Percentiles rank a stretch among this genome's conserved stretches.
These are phyloP conservation scores for Phainopepla nitens DNA, from an alignment of 2,113 vertebrate genomes.

Conservation along the genomic window DNA sequence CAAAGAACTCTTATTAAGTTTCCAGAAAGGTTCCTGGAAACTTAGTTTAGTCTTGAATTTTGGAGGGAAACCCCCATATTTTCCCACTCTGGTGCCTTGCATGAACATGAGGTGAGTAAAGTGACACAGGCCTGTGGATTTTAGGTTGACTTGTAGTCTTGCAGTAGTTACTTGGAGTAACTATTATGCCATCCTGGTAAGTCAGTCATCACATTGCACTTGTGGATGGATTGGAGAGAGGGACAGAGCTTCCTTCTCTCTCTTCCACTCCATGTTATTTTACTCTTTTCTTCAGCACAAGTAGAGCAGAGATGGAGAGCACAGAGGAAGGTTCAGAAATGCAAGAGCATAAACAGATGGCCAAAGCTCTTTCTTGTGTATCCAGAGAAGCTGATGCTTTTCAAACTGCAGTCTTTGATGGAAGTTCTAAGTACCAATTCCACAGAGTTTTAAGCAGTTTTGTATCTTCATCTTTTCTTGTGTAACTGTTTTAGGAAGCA, in stretches of 20 bases:
- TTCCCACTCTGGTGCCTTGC: not conserved
- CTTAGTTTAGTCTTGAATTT: not conserved
- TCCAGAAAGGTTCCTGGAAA: not conserved
- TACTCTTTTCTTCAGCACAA: not conserved
- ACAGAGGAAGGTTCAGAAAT: not conserved
- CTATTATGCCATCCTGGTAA: not conserved
- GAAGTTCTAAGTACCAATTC: not conserved
- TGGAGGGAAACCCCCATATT: accelerated
- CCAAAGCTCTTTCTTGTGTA: not conserved
- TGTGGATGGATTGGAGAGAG: not conserved
- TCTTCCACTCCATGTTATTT: not conserved
- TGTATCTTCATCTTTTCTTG: not conserved
- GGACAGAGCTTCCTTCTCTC: not conserved
- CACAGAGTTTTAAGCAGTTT: not conserved
- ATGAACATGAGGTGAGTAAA: not conserved
- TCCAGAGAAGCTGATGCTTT: not conserved
- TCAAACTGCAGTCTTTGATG: not conserved
- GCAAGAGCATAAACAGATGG: not conserved
- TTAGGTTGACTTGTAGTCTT: not conserved
- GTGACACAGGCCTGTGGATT: not conserved
- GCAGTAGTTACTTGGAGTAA: not conserved
- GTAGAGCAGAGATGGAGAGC: not conserved
- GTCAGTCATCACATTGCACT: not conserved
- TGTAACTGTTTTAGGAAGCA: not conserved
- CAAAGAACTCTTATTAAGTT: no score